Evolutionary conservation across 2,888 invertebrate species (phyloP).

Genomic region (Emmelina monodactyla): DNA sequence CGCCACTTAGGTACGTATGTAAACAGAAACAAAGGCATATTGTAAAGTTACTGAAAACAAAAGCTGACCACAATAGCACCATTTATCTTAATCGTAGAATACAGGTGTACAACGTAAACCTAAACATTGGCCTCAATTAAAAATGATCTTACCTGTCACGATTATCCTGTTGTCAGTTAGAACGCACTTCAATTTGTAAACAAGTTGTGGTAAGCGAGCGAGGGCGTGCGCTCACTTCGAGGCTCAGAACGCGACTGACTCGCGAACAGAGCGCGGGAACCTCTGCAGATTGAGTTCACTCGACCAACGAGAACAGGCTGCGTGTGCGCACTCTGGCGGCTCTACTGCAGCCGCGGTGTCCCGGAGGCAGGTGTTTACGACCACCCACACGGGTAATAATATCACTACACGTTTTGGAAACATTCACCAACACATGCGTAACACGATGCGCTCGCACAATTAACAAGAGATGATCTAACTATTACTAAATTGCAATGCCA

Average conservation of each 20-base stretch:
- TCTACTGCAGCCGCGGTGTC: not conserved
- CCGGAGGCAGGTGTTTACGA: slow-evolving; percentile 15
- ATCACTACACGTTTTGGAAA: no score
- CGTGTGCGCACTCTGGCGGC: slow-evolving; percentile 16
- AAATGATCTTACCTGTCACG: slow-evolving; percentile 45
- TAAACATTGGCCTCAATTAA: slow-evolving; percentile 38
- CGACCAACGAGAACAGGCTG: slow-evolving; percentile 21
- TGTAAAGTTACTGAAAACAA: slow-evolving; percentile 39
- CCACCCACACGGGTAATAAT: slow-evolving; percentile 23
- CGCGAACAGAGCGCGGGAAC: slow-evolving; percentile 13
- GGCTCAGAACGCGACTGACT: slow-evolving; percentile 39
- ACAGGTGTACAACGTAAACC: slow-evolving; percentile 20
- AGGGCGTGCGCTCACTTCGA: slow-evolving; percentile 32
- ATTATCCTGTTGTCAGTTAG: slow-evolving; percentile 37
- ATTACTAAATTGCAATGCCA: no score
- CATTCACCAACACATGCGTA: no score
- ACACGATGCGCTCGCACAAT: no score
- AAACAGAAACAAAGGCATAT: no score
- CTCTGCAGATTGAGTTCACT: slow-evolving; percentile 42
- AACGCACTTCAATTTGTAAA: slow-evolving; percentile 50
- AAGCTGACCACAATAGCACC: slow-evolving; percentile 30
- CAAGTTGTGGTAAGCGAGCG: slow-evolving; percentile 23
- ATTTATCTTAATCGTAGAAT: slow-evolving; percentile 25
- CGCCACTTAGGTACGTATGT: no score
- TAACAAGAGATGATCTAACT: no score